phyloP scores from a whole-genome alignment of 2,888 invertebrate species.

The Eucriotettix oculatus region DNA sequence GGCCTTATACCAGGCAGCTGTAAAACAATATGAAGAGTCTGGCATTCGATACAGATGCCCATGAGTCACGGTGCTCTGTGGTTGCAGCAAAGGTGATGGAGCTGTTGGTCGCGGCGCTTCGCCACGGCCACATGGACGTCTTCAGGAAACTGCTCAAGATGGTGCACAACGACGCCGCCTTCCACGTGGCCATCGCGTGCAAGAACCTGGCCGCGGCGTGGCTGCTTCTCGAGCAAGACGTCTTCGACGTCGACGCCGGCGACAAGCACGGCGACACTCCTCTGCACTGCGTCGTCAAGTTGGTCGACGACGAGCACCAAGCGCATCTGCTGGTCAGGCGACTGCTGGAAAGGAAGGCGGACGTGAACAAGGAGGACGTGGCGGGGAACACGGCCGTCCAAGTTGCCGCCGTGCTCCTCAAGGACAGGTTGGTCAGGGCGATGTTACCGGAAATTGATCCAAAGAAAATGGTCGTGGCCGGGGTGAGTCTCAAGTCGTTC shows the following conservation, averaged over 20 bases:
- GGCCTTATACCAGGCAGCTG: no score
- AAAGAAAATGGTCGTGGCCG: no score
- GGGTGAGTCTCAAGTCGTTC: no score
- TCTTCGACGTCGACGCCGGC: neutral
- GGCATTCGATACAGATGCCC: no score
- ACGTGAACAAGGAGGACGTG: neutral
- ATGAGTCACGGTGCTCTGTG: no score
- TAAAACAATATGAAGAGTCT: no score
- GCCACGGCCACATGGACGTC: neutral
- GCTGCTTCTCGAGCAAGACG: neutral
- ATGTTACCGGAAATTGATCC: no score
- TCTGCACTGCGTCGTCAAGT: neutral
- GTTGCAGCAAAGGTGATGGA: no score
- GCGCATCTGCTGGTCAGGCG: neutral
- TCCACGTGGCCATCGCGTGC: neutral
- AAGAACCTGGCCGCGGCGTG: neutral
- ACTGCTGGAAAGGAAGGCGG: neutral
- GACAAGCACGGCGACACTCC: constrained; percentile 1
- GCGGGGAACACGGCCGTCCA: neutral
- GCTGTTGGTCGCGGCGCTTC: neutral
- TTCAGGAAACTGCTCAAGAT: neutral
- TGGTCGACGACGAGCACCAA: neutral
- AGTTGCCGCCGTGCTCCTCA: neutral
- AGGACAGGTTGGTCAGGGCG: no score
- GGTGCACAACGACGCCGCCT: neutral